Percentiles rank a stretch among this genome's conserved stretches.
These are phyloP conservation scores for Pseudolycoriella hygida DNA, from an alignment of 2,888 invertebrate species.

Conservation along the genomic window DNA sequence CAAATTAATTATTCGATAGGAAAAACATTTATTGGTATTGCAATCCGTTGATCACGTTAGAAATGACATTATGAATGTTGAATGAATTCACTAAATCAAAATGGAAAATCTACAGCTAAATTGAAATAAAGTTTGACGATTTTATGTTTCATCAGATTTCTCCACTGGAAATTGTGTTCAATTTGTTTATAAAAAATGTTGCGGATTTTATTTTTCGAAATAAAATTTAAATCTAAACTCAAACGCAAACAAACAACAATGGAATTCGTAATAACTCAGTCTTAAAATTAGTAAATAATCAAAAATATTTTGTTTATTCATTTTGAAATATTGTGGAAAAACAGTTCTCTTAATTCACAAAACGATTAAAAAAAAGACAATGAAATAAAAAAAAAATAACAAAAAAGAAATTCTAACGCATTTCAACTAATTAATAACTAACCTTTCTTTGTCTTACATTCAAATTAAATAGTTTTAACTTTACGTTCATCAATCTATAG, in stretches of 20 bases:
- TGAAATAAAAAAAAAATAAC: background rate
- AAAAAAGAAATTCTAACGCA: background rate
- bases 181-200: no score
- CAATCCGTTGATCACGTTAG: no score
- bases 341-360: no score
- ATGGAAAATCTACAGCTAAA: no score
- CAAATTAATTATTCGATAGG: no score
- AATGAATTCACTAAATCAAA: no score
- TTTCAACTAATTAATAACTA: background rate
- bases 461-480: no score
- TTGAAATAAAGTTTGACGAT: no score
- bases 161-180: no score
- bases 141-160: no score
- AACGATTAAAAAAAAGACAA: background rate
- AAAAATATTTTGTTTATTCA: background rate
- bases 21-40: no score
- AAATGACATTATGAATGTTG: no score
- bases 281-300: conserved; percentile 3
- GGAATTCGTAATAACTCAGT: conserved; percentile 2
- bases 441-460: background rate
- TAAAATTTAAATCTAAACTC: background rate
- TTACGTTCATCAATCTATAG: background rate
- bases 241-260: background rate
- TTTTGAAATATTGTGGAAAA: background rate
- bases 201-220: background rate